Base-by-base conservation (phyloP, 1,140 invertebrate genomes). In the Pseudomyrmex gracilis region DNA sequence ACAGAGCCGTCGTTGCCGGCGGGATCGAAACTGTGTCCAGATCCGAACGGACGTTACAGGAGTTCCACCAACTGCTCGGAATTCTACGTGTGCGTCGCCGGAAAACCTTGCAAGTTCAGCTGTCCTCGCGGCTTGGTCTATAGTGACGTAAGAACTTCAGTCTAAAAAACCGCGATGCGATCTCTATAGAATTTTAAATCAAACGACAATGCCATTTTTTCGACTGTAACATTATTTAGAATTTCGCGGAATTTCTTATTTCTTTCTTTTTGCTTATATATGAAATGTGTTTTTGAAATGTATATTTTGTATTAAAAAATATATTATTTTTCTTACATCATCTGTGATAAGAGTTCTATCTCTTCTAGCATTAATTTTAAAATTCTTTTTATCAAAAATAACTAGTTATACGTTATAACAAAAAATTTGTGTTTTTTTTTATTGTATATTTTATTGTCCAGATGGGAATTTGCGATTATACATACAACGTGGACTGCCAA, bases 91-190 rank as follows among this genome's bases (percentile, higher is more conserved):
- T 97, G 96, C 90, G 94, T 95, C 22, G 90, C 90, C 78, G 93
- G 95, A 77, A 92, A 93, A 55, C 95, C 96, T n/a, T 94, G 95
- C 67, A 95, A 95, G 88, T 96, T 96, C 91, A 90, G 92, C 63
- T 97, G 96, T 90, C 95, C 96, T 34, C 94, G 89, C 63, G 95
- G 95, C 58, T 93, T 96, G 58, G 94, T 95, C 84, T 97, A 96
- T 90, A 96, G 95, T 92, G 95, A 95, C 90, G 96, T 96, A 95
- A 95, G 93, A 88, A 74, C 90, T 22, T 22, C 63, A n/a, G 82
- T 82, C 9, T 67, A 55, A 51, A 85, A 67, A 61, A 68, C 68
- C 24, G 57, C 77, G 17, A 13, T 53, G 47, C 10, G 9, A 20
- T 24, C 24, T 7, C 55, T 0, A 43, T 17, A 15, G 85, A 89